phyloP scores from a whole-genome alignment of 2,888 invertebrate species.

The Lasiommata megera region DNA sequence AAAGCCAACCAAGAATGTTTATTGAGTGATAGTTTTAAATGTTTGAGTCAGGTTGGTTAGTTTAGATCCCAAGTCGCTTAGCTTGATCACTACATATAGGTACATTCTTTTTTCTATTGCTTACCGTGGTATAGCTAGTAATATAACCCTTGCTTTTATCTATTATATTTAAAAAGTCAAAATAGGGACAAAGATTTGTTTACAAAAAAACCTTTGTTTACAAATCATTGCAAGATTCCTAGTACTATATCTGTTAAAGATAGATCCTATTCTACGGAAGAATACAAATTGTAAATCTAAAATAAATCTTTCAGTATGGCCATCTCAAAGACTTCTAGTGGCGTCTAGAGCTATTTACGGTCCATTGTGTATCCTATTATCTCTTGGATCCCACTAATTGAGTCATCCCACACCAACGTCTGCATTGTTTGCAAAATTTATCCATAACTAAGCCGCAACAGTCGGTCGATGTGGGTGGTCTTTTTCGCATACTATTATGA shows the following conservation, averaged over 20 bases:
- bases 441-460: conserved; percentile 57
- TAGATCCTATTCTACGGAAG: conserved; percentile 3
- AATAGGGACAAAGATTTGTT: too few species aligned
- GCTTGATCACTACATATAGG: too few species aligned
- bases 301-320: conserved; percentile 34
- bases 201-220: not conserved
- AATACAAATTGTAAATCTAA: conserved; percentile 17
- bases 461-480: conserved; percentile 64
- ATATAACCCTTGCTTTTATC: too few species aligned
- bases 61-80: too few species aligned
- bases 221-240: not conserved
- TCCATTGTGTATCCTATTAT: conserved; percentile 64
- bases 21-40: not conserved
- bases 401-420: conserved; percentile 69
- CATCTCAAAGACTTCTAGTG: conserved; percentile 30
- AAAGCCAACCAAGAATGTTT: not conserved
- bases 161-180: too few species aligned
- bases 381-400: conserved; percentile 67
- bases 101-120: too few species aligned
- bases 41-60: too few species aligned
- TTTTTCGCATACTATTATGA: conserved; percentile 36
- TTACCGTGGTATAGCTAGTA: too few species aligned
- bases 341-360: conserved; percentile 58
- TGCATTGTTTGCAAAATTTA: conserved; percentile 76
- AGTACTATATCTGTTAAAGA: not conserved